Evolutionary conservation across 2,113 vertebrate species (phyloP).

Genomic region (Phylloscopus whistleri): DNA sequence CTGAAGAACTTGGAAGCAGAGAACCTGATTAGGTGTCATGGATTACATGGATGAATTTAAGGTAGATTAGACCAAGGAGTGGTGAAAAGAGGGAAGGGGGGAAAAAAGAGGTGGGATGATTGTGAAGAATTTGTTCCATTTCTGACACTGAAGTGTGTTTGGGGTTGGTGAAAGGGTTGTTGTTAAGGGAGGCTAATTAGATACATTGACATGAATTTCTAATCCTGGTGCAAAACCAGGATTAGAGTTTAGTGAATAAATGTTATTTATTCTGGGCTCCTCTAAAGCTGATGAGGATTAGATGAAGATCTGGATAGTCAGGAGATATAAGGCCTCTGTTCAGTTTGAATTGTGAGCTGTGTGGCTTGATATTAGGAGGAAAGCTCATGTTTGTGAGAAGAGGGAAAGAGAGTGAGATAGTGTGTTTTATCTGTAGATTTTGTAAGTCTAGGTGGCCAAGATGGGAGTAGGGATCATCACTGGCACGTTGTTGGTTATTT

Average conservation of each 20-base stretch:
- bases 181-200: background rate
- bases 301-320: background rate
- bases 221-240: background rate
- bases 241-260: background rate
- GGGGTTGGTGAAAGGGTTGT: background rate
- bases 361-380: background rate
- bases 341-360: background rate
- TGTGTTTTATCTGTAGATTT: background rate
- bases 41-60: background rate
- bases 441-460: background rate
- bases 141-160: background rate
- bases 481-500: background rate
- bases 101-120: fast-evolving
- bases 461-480: background rate
- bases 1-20: background rate
- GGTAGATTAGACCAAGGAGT: background rate
- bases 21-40: background rate
- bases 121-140: background rate
- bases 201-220: background rate
- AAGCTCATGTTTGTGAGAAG: background rate
- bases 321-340: background rate
- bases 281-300: background rate
- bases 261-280: background rate
- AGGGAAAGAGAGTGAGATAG: background rate
- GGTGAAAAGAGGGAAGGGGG: background rate